Evolutionary conservation across 2,888 invertebrate species (phyloP), one percentile per base, ranked within the genome.

Genomic region (Hecatera dysodea): DNA sequence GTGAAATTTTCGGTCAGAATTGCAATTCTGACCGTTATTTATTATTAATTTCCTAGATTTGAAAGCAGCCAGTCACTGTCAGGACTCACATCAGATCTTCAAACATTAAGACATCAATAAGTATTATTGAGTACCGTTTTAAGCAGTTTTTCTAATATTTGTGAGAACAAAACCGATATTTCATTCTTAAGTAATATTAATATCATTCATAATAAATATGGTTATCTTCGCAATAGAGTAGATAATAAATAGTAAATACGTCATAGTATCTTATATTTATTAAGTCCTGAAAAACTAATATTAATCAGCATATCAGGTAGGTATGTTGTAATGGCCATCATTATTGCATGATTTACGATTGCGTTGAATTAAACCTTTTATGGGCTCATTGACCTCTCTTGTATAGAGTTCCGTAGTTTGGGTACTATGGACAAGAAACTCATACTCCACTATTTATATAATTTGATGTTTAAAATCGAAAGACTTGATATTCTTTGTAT

Each of bases 251-350:
- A 44, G 19, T 46, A 68, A 19, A 53, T 1, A 57, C 15, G 24
- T 56, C 42, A 22, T 27, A 27, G 22, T 29, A 29, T 29, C 27
- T 44, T 9, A 8, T 17, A 53, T 73, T 48, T 42, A 11, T 22
- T 11, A 8, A 42, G 19, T 42, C 22, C 74, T 56, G 39, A 74
- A 72, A 39, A 63, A 73, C 2, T 1, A n/a, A 33, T 61, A 72
- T 72, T 29, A 17, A 29, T 71, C 19, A 60, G 22, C 11, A 46
- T 53, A 29, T 59, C 19, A 57, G 44, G 24, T 66, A 27, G 6
- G 17, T n/a, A 15, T 36, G 22, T 33, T 48, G 29, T 22, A 61
- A 61, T 61, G 61, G 22, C 22, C 17, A 17, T 46, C 17, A 61
- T 61, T 46, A 61, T 39, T 36, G 46, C 24, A 19, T 59, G 33